These are phyloP conservation scores for Phylloscopus collybita DNA, from an alignment of 2,797 vertebrate species.

Conservation along the genomic window DNA sequence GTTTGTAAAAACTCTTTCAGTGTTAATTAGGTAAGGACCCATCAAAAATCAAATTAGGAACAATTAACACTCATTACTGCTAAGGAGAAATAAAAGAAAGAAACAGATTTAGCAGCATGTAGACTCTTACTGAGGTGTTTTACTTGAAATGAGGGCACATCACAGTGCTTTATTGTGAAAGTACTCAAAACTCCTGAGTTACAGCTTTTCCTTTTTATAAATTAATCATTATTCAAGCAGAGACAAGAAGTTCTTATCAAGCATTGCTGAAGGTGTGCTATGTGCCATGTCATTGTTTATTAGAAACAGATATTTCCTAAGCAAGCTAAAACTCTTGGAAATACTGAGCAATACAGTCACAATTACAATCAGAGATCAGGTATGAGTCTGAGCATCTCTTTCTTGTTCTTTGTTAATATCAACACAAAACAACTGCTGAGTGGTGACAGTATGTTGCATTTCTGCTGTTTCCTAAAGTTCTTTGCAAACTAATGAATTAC, in stretches of 20 bases:
- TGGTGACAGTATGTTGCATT: neutral
- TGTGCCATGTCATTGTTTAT: neutral
- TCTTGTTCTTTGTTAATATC: neutral
- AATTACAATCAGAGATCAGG: neutral
- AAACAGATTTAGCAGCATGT: neutral
- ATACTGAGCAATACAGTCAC: neutral
- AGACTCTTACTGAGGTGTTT: neutral
- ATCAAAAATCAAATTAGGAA: conserved; percentile 63
- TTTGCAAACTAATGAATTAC: neutral
- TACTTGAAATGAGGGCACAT: neutral
- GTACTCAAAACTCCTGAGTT: neutral
- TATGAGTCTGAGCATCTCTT: neutral
- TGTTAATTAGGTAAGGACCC: conserved; percentile 60
- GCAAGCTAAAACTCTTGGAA: neutral
- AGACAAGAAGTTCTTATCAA: neutral
- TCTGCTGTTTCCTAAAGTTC: neutral
- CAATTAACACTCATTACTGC: conserved; percentile 37
- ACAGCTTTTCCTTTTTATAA: neutral
- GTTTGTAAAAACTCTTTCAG: conserved; percentile 40
- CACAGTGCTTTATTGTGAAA: neutral
- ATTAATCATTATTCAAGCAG: neutral
- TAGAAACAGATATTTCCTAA: neutral
- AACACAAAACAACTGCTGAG: neutral
- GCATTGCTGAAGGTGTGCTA: neutral
- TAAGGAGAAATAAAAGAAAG: conserved; percentile 29